Base-by-base conservation (phyloP, 2,888 invertebrate genomes). In the Hemistola chrysoprasaria region DNA sequence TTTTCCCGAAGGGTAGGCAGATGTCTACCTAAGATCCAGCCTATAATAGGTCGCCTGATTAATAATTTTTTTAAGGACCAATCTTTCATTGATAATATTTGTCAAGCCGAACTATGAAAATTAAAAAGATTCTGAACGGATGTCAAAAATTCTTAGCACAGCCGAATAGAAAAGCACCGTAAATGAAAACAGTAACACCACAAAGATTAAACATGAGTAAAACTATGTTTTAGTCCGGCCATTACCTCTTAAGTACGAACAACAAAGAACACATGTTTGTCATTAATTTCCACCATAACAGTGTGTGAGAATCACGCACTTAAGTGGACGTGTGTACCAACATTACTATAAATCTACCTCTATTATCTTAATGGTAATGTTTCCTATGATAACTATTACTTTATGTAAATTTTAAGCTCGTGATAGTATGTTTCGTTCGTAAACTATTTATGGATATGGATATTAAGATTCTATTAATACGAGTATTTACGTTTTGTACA, bases 301-400 rank as follows among this genome's bases (percentile, higher is more conserved):
- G 59, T 59, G 62, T 61, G 59, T 62, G 60, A 52, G 48, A 48
- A 60, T 56, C 71, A 67, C 71, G 65, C 66, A 72, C 65, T 70
- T 65, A 59, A 56, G 58, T 59, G 56, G 56, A 50, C 58, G 60
- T 62, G 61, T 56, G 51, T 72, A 65, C 63, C 55, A 41, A 40
- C 56, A 56, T 50, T 61, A 64, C 61, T 67, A 65, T 73, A 71
- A 70, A 75, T 72, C 57, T 57, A 54, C 51, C 42, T 45, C 49
- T 59, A 71, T 70, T 73, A 76, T 77, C 77, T 72, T 67, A 76
- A 77, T 65, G 68, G 67, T 65, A 57, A 68, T 67, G 60, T 64
- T 64, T 50, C 62, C 52, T 55, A 39, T 45, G 50, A 49, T 49
- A 49, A 50, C 47, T 50, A 42, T 34, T 34, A 39, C 37, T 53